Evolutionary conservation across 2,888 invertebrate species (phyloP).

Genomic region (Idaea straminata): DNA sequence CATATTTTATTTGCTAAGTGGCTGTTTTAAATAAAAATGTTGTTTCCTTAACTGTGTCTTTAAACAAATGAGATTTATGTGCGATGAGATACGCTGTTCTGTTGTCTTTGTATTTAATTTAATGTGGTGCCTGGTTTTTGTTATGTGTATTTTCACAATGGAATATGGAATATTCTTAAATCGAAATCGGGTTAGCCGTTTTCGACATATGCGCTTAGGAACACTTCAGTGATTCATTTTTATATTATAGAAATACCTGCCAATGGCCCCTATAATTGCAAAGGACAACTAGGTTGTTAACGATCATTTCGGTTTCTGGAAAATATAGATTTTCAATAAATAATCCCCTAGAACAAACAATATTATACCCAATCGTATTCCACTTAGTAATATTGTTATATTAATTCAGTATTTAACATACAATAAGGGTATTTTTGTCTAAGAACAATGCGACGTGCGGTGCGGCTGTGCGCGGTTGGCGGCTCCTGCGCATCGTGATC

Average conservation of each 20-base stretch:
- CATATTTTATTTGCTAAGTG: slow-evolving; percentile 79
- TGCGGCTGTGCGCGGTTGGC: slow-evolving; percentile 10
- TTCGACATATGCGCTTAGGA: no score
- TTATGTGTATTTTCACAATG: not conserved
- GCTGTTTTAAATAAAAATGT: slow-evolving; percentile 78
- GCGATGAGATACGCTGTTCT: not conserved
- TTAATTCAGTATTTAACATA: slow-evolving; percentile 29
- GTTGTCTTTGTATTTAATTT: not conserved
- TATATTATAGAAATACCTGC: no score
- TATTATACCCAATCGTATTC: not conserved
- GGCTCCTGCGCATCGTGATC: slow-evolving; percentile 41
- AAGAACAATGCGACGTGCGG: slow-evolving; percentile 18
- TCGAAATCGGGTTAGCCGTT: no score
- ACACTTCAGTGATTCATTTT: no score
- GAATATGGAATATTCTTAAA: no score
- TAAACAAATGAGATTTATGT: slow-evolving; percentile 1
- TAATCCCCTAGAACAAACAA: not conserved
- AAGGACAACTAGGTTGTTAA: not conserved
- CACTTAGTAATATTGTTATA: slow-evolving; percentile 23
- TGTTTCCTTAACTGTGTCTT: slow-evolving; percentile 49
- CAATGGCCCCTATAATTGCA: no score
- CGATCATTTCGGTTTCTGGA: not conserved
- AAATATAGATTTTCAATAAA: not conserved
- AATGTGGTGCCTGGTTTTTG: not conserved
- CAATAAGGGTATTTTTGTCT: slow-evolving; percentile 32